Evolutionary conservation across 2,797 vertebrate genomes (phyloP).

Genomic region (Malurus splendens): DNA sequence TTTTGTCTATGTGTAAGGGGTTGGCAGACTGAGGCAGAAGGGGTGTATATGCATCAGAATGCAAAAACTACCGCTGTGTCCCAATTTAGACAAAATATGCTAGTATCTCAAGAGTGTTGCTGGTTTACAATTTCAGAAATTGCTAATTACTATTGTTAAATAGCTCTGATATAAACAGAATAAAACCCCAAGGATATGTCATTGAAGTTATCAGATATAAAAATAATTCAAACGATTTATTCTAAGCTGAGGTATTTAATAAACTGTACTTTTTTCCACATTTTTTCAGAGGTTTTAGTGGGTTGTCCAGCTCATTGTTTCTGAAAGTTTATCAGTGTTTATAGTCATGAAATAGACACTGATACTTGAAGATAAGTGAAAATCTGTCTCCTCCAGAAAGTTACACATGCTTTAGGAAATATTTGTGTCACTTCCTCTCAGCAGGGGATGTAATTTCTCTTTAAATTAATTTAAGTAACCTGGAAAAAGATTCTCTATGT

Average conservation of each 20-base stretch:
- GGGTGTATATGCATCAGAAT: accelerated
- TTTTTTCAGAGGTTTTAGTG: background rate
- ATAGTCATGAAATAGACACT: background rate
- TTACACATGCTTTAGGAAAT: background rate
- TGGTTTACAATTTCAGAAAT: background rate
- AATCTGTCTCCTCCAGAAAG: background rate
- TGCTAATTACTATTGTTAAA: background rate
- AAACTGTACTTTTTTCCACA: accelerated
- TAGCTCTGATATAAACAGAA: background rate
- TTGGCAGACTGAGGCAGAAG: background rate
- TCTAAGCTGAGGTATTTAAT: background rate
- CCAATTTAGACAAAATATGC: background rate
- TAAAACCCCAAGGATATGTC: accelerated
- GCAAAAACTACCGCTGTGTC: accelerated
- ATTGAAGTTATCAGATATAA: background rate
- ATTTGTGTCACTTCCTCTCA: background rate
- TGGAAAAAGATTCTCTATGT: background rate
- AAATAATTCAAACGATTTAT: background rate
- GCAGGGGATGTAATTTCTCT: background rate
- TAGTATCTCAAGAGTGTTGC: accelerated
- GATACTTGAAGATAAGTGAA: background rate
- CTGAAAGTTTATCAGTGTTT: background rate
- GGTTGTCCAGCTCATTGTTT: background rate
- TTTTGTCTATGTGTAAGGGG: accelerated
- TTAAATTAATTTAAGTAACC: background rate